phyloP scores from a whole-genome alignment of 92 coral and sea anemone genomes.

The Zoanthus sansibaricus region DNA sequence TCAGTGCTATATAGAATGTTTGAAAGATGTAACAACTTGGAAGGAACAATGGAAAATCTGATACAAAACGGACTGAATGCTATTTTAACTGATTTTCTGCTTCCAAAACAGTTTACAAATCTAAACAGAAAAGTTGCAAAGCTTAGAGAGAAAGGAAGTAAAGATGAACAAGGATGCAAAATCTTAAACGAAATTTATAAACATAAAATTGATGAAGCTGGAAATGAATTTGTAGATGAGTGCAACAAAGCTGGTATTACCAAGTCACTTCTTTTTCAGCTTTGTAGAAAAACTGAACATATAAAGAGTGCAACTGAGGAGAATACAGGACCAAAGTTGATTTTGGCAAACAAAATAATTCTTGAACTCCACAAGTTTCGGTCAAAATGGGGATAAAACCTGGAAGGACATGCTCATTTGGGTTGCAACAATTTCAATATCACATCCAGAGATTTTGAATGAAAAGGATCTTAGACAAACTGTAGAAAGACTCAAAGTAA shows the following conservation, averaged over 20 bases:
- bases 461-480: slow-evolving; percentile 8
- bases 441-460: slow-evolving; percentile 5
- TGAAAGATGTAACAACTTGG: slow-evolving; percentile 12
- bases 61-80: slow-evolving; percentile 12
- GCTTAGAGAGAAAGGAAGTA: slow-evolving; percentile 13
- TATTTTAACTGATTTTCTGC: slow-evolving; percentile 15
- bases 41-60: background rate
- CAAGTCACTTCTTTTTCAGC: slow-evolving; percentile 10
- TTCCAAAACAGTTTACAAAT: slow-evolving; percentile 20
- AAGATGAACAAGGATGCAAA: slow-evolving; percentile 4
- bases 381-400: slow-evolving; percentile 13
- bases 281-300: slow-evolving; percentile 7
- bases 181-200: background rate
- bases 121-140: slow-evolving; percentile 20
- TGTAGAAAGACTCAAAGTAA: slow-evolving; percentile 12
- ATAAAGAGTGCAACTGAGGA: background rate
- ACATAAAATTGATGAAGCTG: background rate
- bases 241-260: slow-evolving; percentile 22
- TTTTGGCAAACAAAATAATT: slow-evolving; percentile 10
- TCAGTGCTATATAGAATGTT: slow-evolving; percentile 21
- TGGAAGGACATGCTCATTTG: slow-evolving; percentile 17
- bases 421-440: slow-evolving; percentile 5
- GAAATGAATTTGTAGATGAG: slow-evolving; percentile 8
- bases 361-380: slow-evolving; percentile 6
- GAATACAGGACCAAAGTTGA: slow-evolving; percentile 6